A percentile compares a stretch with the other conserved stretches of the same genome.
Conservation (phyloP, 2,888 invertebrate species). For the Octonoba sinensis region DNA sequence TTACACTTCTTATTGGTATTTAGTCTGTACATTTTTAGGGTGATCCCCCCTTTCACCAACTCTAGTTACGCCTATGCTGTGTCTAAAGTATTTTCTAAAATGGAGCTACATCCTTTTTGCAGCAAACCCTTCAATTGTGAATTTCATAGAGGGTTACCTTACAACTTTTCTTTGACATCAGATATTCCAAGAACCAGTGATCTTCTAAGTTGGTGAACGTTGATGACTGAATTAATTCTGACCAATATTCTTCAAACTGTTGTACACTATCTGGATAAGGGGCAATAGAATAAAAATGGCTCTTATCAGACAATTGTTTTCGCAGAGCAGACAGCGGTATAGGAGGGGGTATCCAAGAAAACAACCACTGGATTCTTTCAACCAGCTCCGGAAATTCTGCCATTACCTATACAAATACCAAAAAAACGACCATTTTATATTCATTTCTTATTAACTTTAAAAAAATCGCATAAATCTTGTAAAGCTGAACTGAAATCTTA, state of each 20-base stretch:
- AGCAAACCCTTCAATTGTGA: too few species aligned
- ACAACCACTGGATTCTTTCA: slow-evolving; percentile 54
- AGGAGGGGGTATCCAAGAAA: slow-evolving; percentile 57
- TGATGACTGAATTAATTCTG: slow-evolving; percentile 39
- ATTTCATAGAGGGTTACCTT: slow-evolving; percentile 8
- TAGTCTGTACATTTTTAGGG: too few species aligned
- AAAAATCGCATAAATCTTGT: too few species aligned
- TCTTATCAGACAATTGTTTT: background rate
- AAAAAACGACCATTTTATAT: too few species aligned
- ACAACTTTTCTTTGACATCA: slow-evolving; percentile 53
- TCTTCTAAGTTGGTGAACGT: slow-evolving; percentile 65
- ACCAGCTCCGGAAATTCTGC: slow-evolving; percentile 42
- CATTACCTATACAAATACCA: slow-evolving; percentile 32
- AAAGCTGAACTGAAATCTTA: too few species aligned
- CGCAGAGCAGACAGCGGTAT: slow-evolving; percentile 12
- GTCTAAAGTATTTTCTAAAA: too few species aligned
- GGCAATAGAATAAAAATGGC: slow-evolving; percentile 46
- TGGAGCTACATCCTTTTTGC: too few species aligned
- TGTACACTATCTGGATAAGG: slow-evolving; percentile 46
- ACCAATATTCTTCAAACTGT: slow-evolving; percentile 61
- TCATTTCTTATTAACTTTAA: too few species aligned
- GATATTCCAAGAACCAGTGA: slow-evolving; percentile 67
- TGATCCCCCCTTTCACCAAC: too few species aligned
- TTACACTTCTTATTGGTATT: too few species aligned
- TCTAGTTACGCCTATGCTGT: too few species aligned